Evolutionary conservation across 2,113 vertebrate genomes (phyloP), one percentile per base, ranked within the genome.

Genomic region (Dasyprocta punctata): DNA sequence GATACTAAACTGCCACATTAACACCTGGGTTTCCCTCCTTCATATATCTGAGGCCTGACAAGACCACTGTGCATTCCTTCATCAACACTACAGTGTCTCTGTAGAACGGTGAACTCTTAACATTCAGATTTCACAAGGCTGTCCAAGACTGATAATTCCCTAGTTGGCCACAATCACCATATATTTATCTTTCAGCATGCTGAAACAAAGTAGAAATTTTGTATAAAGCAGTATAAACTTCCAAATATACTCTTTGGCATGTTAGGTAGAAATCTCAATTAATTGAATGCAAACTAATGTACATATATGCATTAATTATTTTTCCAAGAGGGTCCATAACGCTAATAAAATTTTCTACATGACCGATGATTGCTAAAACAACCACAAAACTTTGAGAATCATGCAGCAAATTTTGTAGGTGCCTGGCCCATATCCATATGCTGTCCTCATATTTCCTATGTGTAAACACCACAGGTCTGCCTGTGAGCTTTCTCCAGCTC

Each of bases 301-400:
- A 61, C 2, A 56, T 84, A 49, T 28, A 28, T 38, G 2, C 47
- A 78, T 20, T 80, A 36, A 13, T 22, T 65, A 54, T 84, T 96
- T 81, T 94, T 58, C n/a, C 36, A 33, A 71, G 41, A 90, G 5
- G 10, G 44, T 56, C 22, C n/a, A 47, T 41, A 56, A 58, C 12
- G 91, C 58, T 56, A 86, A 89, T 65, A n/a, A 90, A 61, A 86
- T 86, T 95, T 60, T 89, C 47, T 54, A 71, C 52, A 5, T 88
- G 83, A 60, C 30, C 41, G 16, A 60, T 44, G 58, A 89, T 11
- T 13, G 60, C 26, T 44, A 85, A 14, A 86, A 67, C 44, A 86
- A 60, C 19, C n/a, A 85, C 38, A 47, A 58, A 73, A 95, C 28
- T 28, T 58, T 36, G 63, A 87, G 49, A 95, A 73, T 24, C 49